These are phyloP conservation scores for Frankliniella intonsa DNA, from an alignment of 2,888 invertebrate genomes.

Conservation along the genomic window DNA sequence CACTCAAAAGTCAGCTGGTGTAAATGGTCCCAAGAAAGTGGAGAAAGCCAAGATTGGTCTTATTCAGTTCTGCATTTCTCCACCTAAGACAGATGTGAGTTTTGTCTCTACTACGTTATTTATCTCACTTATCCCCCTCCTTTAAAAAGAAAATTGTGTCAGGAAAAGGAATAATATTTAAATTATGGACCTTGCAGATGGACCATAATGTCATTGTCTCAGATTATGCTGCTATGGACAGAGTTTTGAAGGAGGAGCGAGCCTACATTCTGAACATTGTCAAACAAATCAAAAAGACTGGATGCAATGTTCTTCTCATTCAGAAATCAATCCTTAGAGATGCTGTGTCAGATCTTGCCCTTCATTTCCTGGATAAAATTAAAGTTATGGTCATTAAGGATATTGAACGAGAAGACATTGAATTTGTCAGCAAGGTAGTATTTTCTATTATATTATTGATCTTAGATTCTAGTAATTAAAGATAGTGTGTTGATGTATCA, in stretches of 20 bases:
- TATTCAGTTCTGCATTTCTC: constrained; percentile 99
- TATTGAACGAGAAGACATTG: constrained; percentile 95
- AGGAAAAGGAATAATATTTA: neutral
- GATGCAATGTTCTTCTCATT: constrained; percentile 95
- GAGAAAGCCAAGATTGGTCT: constrained; percentile 98
- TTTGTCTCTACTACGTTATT: constrained; percentile 14
- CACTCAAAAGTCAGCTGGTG: constrained; percentile 80
- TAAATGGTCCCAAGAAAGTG: constrained; percentile 86
- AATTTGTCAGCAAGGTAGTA: constrained; percentile 84
- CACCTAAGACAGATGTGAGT: constrained; percentile 95
- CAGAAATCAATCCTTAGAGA: constrained; percentile 75
- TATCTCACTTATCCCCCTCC: neutral
- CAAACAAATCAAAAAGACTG: constrained; percentile 97
- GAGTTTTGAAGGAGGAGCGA: constrained; percentile 94
- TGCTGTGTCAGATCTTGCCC: constrained; percentile 92
- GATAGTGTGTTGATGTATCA: too few species aligned
- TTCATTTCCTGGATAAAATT: constrained; percentile 97
- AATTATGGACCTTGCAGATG: constrained; percentile 58
- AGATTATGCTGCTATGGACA: constrained; percentile 99
- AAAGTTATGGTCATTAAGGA: constrained; percentile 98
- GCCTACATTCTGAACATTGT: constrained; percentile 97
- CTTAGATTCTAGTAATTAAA: neutral
- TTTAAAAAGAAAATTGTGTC: too few species aligned
- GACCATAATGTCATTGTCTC: constrained; percentile 93
- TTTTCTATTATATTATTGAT: neutral